Base-by-base conservation (phyloP, 2,113 vertebrate species). In the Probosciger aterrimus region DNA sequence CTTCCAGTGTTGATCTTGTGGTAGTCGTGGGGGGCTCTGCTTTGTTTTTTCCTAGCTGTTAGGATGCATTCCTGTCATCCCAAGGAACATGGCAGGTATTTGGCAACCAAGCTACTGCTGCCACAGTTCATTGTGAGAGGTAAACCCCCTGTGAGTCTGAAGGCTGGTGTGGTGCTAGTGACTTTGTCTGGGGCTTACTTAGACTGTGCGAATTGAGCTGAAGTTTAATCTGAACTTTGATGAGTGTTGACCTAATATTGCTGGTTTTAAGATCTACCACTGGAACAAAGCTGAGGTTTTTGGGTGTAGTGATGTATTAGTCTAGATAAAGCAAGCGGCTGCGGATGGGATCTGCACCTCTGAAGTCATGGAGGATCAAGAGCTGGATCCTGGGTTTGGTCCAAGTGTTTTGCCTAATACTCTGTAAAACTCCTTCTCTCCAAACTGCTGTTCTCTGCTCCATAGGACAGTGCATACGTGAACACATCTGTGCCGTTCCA, bases 391-490 rank as follows among this genome's bases (percentile, higher is more conserved):
- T 80, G 71, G 4, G 2, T 77, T 62, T 27, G 39, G 25, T 31
- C 31, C 8, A 4, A 12, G 75, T 57, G 4, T 67, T 65, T 31
- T n/a, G 6, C 30, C 63, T 17, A 3, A 10, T 25, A 2, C 33
- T 73, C 35, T 65, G 22, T 15, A 28, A 57, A 57, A 1, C 4
- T 2, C 0, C 4, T 25, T 62, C 43, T 18, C 41, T 20, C 37
- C 12, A 4, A 18, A 13, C 13, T 4, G 20, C n/a, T 44, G 0
- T 5, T 4, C 18, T 27, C 19, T 0, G 1, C 67, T 53, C 1
- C 31, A 0, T 1, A 8, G 77, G 37, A 5, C 14, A 7, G 41
- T 3, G 33, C 75, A 18, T 0, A 2, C 14, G 0, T 11, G 69
- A 18, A 5, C 68, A 28, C 17, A 0, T 4, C 41, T 11, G 59